A percentile compares a stretch with the other conserved stretches of the same genome.
These are phyloP conservation scores for Leuciscus waleckii DNA, from an alignment of 2,797 vertebrate species.

Conservation along the genomic window DNA sequence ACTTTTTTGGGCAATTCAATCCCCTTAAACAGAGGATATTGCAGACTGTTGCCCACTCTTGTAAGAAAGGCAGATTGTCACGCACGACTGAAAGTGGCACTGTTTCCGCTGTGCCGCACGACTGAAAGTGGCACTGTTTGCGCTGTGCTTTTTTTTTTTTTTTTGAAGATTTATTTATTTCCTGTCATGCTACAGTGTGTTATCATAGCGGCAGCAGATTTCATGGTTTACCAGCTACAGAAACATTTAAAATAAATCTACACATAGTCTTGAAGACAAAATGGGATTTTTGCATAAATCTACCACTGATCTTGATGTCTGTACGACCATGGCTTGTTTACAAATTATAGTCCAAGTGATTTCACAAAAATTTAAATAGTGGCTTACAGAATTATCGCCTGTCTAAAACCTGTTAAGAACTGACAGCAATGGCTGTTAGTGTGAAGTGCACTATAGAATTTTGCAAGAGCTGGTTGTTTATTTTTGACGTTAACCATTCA, in stretches of 20 bases:
- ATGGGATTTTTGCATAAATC: not conserved
- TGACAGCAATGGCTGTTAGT: no score
- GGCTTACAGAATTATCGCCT: not conserved
- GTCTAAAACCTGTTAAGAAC: not conserved
- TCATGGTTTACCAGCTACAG: slow-evolving; percentile 19
- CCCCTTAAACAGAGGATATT: not conserved
- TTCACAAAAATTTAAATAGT: not conserved
- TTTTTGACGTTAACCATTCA: not conserved
- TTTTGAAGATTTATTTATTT: slow-evolving; percentile 57
- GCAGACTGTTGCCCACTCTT: not conserved
- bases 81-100: slow-evolving; percentile 4
- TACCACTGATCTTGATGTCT: not conserved
- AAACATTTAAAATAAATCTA: not conserved
- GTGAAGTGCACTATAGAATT: not conserved
- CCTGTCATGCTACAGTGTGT: slow-evolving; percentile 48
- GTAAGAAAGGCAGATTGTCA: not conserved
- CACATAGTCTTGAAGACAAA: not conserved
- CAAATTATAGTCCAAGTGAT: not conserved
- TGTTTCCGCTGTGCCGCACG: slow-evolving; percentile 33
- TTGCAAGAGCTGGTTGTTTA: not conserved
- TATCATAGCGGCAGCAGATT: slow-evolving; percentile 20
- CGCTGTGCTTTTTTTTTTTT: slow-evolving; percentile 8
- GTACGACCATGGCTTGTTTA: not conserved
- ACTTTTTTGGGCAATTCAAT: not conserved
- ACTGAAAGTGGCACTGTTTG: no score